Base-by-base conservation (phyloP, 2,113 vertebrate species). In the Neopipo cinnamomea region DNA sequence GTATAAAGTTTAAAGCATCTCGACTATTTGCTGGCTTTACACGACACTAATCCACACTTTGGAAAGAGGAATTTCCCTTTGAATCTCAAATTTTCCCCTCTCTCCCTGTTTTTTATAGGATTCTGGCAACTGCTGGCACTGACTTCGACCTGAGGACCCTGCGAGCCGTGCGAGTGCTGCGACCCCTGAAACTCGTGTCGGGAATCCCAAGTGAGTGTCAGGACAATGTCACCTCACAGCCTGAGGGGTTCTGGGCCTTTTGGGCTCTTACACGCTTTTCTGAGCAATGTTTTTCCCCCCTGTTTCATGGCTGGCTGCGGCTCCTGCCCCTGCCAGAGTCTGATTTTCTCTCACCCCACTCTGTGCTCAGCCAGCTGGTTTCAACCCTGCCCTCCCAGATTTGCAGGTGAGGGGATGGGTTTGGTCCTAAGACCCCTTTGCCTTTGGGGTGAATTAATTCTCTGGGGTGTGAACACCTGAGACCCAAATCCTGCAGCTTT, bases 81-180 rank as follows among this genome's bases (percentile, higher is more conserved):
- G 35, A 75, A 78, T 47, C 18, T 46, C 25, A 3, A 1, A 24
- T 15, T 28, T 28, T 59, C 19, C 24, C 39, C 12, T 20, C 30
- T 85, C 24, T 61, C 55, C 8, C 71, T 53, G 11, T 5, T 20
- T 41, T 18, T 30, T 30, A 30, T 97, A 99, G 99, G 98, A 99
- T 99, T 94, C 97, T 99, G 37, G 99, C 99, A 79, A 99, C 99
- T 1, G 99, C 99, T 9, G 99, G 99, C 41, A 98, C 99, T 0
- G 99, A 99, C 56, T 99, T 99, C 73, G 99, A 99, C 91, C 98
- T 99, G 90, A 97, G 99, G 85, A 99, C 99, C 0, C 97, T 99
- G 94, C 97, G 99, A 82, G 99, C 99, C 0, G 99, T 99, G 17
- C 98, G 99, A 44, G 99, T 99, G n/a, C 77, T 99, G 13, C 97